Conservation (phyloP, 2,888 invertebrate species). For the Oxyscelio sp. region DNA sequence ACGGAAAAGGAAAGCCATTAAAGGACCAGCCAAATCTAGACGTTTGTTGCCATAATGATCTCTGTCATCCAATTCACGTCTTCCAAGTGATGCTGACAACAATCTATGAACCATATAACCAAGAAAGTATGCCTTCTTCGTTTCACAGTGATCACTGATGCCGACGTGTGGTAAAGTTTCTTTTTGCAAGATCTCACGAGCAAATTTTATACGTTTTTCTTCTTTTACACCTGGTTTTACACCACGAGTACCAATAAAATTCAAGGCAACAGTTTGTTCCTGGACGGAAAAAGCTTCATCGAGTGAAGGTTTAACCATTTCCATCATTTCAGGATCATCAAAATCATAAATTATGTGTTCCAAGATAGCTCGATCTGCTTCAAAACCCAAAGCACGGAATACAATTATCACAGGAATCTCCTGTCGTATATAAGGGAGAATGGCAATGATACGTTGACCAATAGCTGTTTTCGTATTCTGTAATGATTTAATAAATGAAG, state of each 20-base stretch:
- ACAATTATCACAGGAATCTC: constrained; percentile 99
- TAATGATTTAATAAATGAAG: too few species aligned
- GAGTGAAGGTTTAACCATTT: constrained; percentile 99
- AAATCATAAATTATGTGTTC: constrained; percentile 99
- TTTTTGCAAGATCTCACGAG: constrained; percentile 99
- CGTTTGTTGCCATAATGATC: constrained; percentile 99
- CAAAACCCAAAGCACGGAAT: constrained; percentile 99
- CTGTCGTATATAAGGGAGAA: constrained; percentile 99
- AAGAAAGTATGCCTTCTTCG: constrained; percentile 99
- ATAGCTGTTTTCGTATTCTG: constrained; percentile 99
- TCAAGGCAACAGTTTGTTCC: constrained; percentile 99
- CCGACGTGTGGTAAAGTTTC: constrained; percentile 99
- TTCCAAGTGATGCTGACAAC: constrained; percentile 96
- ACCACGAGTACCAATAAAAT: constrained; percentile 99
- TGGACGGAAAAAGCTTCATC: constrained; percentile 99
- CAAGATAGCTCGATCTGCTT: constrained; percentile 99
- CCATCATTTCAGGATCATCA: constrained; percentile 99
- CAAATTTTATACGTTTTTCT: constrained; percentile 99
- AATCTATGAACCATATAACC: constrained; percentile 99
- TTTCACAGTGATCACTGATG: constrained; percentile 99
- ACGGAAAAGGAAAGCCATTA: constrained; percentile 98
- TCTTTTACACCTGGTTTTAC: constrained; percentile 99
- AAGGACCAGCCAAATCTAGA: constrained; percentile 98
- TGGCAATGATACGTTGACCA: constrained; percentile 99
- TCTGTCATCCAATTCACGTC: constrained; percentile 99